Evolutionary conservation across 1,140 invertebrate genomes (phyloP).

Genomic region (Macrosteles quadrilineatus): DNA sequence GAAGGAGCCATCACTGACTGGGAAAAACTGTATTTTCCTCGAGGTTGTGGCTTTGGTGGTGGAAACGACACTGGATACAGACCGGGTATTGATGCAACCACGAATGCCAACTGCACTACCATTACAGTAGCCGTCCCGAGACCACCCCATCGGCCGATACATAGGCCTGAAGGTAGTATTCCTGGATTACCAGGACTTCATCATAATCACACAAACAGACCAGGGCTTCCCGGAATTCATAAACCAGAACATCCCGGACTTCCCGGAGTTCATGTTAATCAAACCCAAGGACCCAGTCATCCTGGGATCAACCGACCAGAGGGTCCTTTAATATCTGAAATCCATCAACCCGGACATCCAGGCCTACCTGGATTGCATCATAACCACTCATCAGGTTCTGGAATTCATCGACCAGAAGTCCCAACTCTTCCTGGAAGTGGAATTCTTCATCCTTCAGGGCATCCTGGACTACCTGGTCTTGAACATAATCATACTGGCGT

Average conservation of each 20-base stretch:
- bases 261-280: constrained; percentile 6
- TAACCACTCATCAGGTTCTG: constrained; percentile 31
- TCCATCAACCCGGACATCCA: constrained; percentile 34
- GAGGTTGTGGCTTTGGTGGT: constrained; percentile 53
- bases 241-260: constrained; percentile 35
- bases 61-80: neutral
- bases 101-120: neutral
- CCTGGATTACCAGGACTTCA: neutral
- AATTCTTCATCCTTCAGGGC: constrained; percentile 27
- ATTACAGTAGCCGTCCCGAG: neutral
- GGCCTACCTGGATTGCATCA: constrained; percentile 40
- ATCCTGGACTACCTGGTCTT: constrained; percentile 30
- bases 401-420: no score
- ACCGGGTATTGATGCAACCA: neutral
- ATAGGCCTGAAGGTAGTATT: neutral
- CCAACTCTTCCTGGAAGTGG: constrained; percentile 33
- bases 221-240: constrained; percentile 29
- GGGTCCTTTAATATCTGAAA: neutral
- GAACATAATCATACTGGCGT: neutral
- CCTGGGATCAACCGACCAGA: neutral
- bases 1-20: constrained; percentile 60
- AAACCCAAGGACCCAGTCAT: neutral
- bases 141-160: neutral
- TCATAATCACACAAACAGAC: neutral
- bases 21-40: constrained; percentile 62